These are phyloP conservation scores for Hippocampus zosterae DNA, from an alignment of 2,113 vertebrate species.

Conservation along the genomic window DNA sequence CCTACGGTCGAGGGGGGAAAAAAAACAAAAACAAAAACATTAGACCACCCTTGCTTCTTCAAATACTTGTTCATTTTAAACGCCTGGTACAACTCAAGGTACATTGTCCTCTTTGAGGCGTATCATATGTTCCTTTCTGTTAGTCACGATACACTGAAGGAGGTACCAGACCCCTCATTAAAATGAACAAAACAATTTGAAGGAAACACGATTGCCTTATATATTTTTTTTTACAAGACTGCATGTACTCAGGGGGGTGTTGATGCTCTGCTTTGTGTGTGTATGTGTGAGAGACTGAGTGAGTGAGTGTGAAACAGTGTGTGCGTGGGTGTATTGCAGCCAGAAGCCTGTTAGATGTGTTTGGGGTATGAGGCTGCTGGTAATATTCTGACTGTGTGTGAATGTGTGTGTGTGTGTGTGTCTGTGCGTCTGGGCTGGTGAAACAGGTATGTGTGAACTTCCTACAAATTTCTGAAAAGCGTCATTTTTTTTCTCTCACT, in stretches of 20 bases:
- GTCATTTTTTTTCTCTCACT: not conserved
- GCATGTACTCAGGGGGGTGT: conserved; percentile 3
- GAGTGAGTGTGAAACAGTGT: conserved; percentile 47
- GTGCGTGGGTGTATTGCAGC: conserved; percentile 40
- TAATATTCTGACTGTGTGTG: conserved; percentile 1
- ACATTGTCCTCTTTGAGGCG: no score
- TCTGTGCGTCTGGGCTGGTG: conserved; percentile 6
- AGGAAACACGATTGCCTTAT: no score
- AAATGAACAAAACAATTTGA: no score
- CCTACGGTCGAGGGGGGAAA: conserved; percentile 65
- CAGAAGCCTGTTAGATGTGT: conserved; percentile 11
- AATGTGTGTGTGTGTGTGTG: not conserved
- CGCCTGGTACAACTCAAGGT: no score
- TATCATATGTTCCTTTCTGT: no score
- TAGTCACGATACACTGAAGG: no score
- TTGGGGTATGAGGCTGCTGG: conserved; percentile 9
- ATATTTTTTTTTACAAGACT: no score
- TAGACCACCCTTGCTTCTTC: no score
- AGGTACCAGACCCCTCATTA: no score
- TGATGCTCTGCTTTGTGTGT: conserved; percentile 43
- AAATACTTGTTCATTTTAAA: no score
- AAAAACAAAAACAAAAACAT: no score
- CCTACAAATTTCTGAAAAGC: conserved; percentile 42
- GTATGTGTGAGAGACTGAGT: conserved; percentile 24
- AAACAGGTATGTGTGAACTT: conserved; percentile 53